Percentiles rank a stretch among this genome's conserved stretches.
phyloP scores from a whole-genome alignment of 2,113 vertebrate genomes.

The Numida meleagris region DNA sequence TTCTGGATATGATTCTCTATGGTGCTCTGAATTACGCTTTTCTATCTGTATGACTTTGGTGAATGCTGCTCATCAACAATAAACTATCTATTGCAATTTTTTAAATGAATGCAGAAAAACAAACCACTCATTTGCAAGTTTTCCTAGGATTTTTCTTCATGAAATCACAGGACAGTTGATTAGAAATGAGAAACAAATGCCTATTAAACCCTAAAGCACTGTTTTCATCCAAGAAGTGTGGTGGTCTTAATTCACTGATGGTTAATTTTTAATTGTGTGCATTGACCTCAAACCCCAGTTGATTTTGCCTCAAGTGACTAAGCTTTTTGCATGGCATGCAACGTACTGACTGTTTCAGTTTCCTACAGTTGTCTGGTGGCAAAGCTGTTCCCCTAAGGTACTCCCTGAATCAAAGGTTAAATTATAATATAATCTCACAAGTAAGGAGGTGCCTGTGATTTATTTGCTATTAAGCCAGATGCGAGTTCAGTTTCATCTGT shows the following conservation, averaged over 20 bases:
- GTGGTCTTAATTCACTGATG: neutral
- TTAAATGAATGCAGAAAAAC: neutral
- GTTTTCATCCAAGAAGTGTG: neutral
- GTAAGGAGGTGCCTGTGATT: neutral
- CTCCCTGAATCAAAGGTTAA: neutral
- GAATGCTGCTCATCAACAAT: neutral
- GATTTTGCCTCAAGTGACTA: neutral
- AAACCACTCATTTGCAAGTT: neutral
- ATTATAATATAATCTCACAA: neutral
- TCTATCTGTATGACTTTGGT: neutral
- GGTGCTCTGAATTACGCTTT: neutral
- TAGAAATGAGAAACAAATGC: neutral
- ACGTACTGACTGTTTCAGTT: neutral
- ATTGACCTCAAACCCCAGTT: neutral
- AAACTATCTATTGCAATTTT: neutral
- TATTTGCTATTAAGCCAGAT: neutral
- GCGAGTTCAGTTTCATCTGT: neutral
- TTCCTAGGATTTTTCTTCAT: neutral
- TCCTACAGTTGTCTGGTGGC: neutral
- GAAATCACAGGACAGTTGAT: neutral
- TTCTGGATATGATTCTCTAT: neutral
- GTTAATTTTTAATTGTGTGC: slow-evolving; percentile 27
- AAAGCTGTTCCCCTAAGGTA: neutral
- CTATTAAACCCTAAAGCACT: neutral
- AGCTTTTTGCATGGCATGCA: neutral